phyloP scores from a whole-genome alignment of 2,113 vertebrate species.

The Triplophysa dalaica region DNA sequence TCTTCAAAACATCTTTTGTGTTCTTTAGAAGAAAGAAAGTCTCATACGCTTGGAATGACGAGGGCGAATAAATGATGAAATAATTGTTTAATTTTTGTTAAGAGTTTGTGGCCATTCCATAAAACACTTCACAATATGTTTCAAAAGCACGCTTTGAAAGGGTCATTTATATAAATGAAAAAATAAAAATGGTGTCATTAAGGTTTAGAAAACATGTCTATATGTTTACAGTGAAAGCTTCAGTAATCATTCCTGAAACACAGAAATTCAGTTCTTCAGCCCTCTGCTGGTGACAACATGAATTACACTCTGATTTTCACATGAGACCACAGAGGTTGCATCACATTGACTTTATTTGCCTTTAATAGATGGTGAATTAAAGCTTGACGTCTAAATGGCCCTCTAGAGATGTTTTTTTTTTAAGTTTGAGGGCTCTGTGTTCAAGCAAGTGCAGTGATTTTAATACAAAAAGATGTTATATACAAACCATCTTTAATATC shows the following conservation, averaged over 20 bases:
- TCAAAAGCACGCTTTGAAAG: too few species aligned
- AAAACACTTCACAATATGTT: too few species aligned
- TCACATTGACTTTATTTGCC: conserved; percentile 33
- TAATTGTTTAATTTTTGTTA: too few species aligned
- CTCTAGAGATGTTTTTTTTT: background rate
- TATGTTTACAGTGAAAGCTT: too few species aligned
- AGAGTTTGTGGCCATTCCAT: too few species aligned
- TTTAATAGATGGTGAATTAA: background rate
- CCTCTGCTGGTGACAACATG: background rate
- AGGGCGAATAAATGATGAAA: too few species aligned
- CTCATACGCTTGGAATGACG: too few species aligned
- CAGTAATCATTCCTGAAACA: background rate
- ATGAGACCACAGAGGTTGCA: background rate
- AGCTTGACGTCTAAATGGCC: background rate
- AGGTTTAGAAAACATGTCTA: too few species aligned
- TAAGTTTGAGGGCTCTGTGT: background rate
- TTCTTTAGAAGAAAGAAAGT: too few species aligned
- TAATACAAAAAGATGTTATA: background rate
- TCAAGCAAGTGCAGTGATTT: conserved; percentile 22
- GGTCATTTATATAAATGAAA: too few species aligned
- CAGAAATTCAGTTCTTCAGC: background rate
- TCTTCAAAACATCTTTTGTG: too few species aligned
- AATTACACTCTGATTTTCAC: background rate
- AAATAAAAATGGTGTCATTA: too few species aligned
- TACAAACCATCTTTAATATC: background rate